These are phyloP conservation scores for Sparus aurata DNA, from an alignment of 2,797 vertebrate species.

Conservation along the genomic window DNA sequence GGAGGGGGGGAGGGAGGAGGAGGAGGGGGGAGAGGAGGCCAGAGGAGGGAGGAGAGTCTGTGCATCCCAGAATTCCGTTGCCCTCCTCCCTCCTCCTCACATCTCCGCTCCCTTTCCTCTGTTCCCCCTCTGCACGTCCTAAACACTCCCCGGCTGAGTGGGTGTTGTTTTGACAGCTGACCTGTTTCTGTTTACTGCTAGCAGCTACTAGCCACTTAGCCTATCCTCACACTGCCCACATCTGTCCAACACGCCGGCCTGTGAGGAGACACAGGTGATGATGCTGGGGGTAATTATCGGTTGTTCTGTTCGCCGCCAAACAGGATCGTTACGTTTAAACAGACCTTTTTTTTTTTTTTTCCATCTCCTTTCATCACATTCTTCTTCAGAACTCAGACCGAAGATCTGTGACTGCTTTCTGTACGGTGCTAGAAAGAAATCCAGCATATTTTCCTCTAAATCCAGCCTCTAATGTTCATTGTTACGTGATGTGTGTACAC, in stretches of 20 bases:
- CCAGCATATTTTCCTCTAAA: neutral
- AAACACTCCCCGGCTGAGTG: slow-evolving; percentile 20
- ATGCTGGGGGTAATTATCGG: neutral
- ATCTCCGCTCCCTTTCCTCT: slow-evolving; percentile 27
- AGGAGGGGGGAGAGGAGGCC: slow-evolving; percentile 19
- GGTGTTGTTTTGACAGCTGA: slow-evolving; percentile 70
- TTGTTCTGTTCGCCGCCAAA: neutral
- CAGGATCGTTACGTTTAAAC: slow-evolving; percentile 12
- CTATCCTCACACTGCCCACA: neutral
- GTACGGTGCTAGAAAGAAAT: too few relatives aligned
- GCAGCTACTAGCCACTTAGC: slow-evolving; percentile 24
- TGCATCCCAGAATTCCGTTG: slow-evolving; percentile 59
- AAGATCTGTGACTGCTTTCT: neutral
- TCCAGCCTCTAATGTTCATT: neutral
- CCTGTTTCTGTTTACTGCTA: slow-evolving; percentile 42
- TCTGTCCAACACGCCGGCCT: neutral
- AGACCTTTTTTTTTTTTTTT: neutral
- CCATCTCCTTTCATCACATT: neutral
- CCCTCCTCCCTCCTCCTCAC: slow-evolving; percentile 44
- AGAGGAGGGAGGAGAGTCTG: slow-evolving; percentile 35
- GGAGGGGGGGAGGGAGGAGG: slow-evolving; percentile 6
- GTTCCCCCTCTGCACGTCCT: slow-evolving; percentile 22
- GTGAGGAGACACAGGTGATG: neutral
- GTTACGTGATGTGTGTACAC: neutral
- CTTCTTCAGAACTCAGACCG: neutral